Conservation (phyloP, 2,888 invertebrate genomes). For the Pollenia amentaria region DNA sequence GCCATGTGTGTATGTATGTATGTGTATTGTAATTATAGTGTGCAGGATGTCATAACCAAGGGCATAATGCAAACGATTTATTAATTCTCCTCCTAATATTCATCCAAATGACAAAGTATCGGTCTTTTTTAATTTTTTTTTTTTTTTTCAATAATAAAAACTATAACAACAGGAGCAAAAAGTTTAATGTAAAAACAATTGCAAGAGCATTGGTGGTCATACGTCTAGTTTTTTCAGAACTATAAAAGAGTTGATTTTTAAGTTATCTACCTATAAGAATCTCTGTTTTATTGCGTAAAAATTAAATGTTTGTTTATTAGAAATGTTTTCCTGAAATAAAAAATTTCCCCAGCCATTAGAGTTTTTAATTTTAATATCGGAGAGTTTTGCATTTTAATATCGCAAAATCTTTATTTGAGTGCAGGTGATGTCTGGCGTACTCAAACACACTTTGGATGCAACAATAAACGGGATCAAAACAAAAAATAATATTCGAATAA, state of each 20-base stretch:
- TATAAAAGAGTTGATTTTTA: background rate
- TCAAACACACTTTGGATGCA: background rate
- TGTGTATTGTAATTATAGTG: constrained; percentile 71
- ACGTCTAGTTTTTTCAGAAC: background rate
- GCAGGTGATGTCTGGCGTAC: constrained; percentile 28
- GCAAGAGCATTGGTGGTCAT: background rate
- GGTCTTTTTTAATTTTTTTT: constrained; percentile 24
- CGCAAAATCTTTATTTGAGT: background rate
- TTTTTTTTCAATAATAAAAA: constrained; percentile 8
- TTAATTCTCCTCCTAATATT: constrained; percentile 69
- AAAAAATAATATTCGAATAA: constrained; percentile 57
- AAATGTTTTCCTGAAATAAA: too few relatives aligned
- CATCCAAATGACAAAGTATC: constrained; percentile 67
- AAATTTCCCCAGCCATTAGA: background rate
- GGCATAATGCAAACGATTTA: constrained; percentile 72
- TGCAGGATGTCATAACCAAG: constrained; percentile 76
- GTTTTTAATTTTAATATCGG: background rate
- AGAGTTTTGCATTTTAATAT: too few relatives aligned
- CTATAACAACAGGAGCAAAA: constrained; percentile 22
- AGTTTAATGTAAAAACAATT: constrained; percentile 3
- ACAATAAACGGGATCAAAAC: constrained; percentile 16
- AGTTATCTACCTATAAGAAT: too few relatives aligned
- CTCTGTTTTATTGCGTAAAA: background rate
- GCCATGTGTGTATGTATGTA: background rate
- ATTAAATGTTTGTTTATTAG: too few relatives aligned